Evolutionary conservation across 2,113 vertebrate genomes (phyloP).

Genomic region (Oxygymnocypris stewartii): DNA sequence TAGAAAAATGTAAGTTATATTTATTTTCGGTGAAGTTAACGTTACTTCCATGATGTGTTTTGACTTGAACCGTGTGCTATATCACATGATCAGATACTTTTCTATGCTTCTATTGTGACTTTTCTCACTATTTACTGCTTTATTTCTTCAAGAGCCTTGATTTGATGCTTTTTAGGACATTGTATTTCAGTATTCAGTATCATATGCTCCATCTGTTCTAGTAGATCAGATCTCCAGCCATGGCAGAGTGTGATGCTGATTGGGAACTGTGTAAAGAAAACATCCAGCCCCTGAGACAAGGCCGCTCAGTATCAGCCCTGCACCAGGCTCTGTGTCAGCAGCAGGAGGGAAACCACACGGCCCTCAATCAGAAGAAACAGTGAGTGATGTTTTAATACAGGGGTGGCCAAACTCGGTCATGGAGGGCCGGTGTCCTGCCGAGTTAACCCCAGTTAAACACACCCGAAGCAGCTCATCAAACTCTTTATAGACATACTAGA

Average conservation of each 20-base stretch:
- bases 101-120: background rate
- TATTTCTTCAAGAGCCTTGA: background rate
- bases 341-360: constrained; percentile 74
- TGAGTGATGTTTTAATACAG: constrained; percentile 59
- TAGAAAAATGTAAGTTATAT: background rate
- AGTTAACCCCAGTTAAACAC: too few relatives aligned
- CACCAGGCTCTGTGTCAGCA: constrained; percentile 85
- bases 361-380: constrained; percentile 85
- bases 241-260: constrained; percentile 83
- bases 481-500: too few relatives aligned
- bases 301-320: constrained; percentile 82
- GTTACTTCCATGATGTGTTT: background rate
- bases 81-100: background rate
- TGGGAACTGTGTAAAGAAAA: constrained; percentile 98
- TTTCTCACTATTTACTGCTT: background rate
- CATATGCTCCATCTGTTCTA: background rate
- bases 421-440: too few relatives aligned
- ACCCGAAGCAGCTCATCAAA: too few relatives aligned
- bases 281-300: constrained; percentile 88
- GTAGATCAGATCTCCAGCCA: constrained; percentile 47
- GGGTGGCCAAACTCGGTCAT: too few relatives aligned
- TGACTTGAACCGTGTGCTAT: background rate
- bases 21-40: background rate
- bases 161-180: background rate
- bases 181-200: background rate